Percentiles rank a stretch among this genome's conserved stretches.
phyloP scores from a whole-genome alignment of 2,888 invertebrate genomes.

The Acrocera orbiculus region DNA sequence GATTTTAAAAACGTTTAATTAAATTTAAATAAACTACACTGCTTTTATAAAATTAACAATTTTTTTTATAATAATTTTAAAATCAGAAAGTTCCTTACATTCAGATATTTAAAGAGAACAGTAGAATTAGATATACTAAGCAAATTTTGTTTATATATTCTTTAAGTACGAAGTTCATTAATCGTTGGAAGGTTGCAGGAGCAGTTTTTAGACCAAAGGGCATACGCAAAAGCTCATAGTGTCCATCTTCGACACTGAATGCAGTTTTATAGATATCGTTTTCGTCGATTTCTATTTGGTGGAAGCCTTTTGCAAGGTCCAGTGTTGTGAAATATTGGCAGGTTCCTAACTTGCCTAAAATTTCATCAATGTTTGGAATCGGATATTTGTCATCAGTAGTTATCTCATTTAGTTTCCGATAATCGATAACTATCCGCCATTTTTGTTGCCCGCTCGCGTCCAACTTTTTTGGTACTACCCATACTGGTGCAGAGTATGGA shows the following conservation, averaged over 20 bases:
- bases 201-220: conserved; percentile 27
- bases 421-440: conserved; percentile 12
- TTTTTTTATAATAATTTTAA: no score
- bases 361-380: conserved; percentile 11
- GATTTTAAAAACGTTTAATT: no score
- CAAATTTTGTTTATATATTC: conserved; percentile 14
- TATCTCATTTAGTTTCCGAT: conserved; percentile 10
- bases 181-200: conserved; percentile 24
- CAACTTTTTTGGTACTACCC: conserved; percentile 12
- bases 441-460: conserved; percentile 10
- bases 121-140: conserved; percentile 13
- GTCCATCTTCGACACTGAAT: conserved; percentile 9
- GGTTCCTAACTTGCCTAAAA: conserved; percentile 10
- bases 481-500: conserved; percentile 11
- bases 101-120: no score
- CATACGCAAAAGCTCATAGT: conserved; percentile 15
- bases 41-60: no score
- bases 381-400: conserved; percentile 10
- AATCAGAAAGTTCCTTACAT: no score
- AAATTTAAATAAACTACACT: no score
- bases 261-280: conserved; percentile 12
- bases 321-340: conserved; percentile 10
- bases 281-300: conserved; percentile 10
- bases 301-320: conserved; percentile 11
- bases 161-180: conserved; percentile 23